phyloP scores from a whole-genome alignment of 2,113 vertebrate genomes.

The Siphamia tubifer region DNA sequence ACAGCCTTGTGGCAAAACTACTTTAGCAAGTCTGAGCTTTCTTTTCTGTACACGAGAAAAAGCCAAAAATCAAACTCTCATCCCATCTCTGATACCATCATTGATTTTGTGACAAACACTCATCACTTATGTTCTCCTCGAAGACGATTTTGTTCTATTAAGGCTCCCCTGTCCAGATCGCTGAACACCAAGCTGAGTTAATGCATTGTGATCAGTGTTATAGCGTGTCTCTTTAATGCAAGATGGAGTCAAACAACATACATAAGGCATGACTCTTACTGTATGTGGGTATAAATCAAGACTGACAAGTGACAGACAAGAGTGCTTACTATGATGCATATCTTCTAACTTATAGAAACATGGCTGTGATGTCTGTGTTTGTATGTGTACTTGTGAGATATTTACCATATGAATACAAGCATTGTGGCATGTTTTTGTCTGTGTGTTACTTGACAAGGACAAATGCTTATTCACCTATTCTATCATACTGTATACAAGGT shows the following conservation, averaged over 20 bases:
- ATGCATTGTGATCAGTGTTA: constrained; percentile 26
- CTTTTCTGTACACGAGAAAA: not conserved
- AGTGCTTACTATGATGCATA: constrained; percentile 21
- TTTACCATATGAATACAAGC: not conserved
- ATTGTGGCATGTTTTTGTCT: not conserved
- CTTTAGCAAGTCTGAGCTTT: not conserved
- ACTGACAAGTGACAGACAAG: not conserved
- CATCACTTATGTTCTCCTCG: not conserved
- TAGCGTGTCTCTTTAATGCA: constrained; percentile 34
- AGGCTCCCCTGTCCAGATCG: not conserved
- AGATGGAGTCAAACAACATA: constrained; percentile 34
- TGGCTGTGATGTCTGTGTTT: not conserved
- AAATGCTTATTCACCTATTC: constrained; percentile 34
- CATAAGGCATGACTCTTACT: constrained; percentile 42
- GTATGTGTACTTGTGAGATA: not conserved
- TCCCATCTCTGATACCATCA: not conserved
- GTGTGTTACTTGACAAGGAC: constrained; percentile 49
- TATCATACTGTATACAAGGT: constrained; percentile 30
- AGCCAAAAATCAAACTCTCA: not conserved
- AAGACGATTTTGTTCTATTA: not conserved
- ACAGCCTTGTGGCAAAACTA: not conserved
- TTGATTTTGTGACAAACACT: constrained; percentile 24
- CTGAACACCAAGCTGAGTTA: constrained; percentile 13
- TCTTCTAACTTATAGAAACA: constrained; percentile 11
- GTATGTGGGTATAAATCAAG: no score